Evolutionary conservation across 1,140 invertebrate genomes (phyloP).

Genomic region (Drosophila bipectinata): DNA sequence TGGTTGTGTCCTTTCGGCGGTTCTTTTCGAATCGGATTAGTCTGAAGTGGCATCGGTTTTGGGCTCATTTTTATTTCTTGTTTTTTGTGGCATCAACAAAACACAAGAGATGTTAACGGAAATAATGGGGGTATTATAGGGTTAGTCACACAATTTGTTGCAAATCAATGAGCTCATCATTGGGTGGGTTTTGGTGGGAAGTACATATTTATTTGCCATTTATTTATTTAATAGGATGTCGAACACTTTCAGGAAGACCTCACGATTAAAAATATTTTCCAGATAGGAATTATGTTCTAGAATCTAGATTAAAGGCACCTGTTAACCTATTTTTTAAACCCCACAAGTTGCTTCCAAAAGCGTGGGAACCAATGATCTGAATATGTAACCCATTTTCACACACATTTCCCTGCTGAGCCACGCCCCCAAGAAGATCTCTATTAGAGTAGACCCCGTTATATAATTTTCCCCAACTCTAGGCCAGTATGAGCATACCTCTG

Average conservation of each 20-base stretch:
- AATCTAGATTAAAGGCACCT: background rate
- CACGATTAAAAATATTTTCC: background rate
- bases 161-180: constrained; percentile 1
- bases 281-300: background rate
- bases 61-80: too few relatives aligned
- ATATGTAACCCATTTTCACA: constrained; percentile 21
- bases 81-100: background rate
- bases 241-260: too few relatives aligned
- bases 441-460: constrained; percentile 37
- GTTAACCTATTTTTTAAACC: background rate
- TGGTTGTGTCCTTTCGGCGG: constrained; percentile 6
- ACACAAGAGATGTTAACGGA: constrained; percentile 30
- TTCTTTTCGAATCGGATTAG: constrained; percentile 21
- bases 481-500: background rate
- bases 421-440: constrained; percentile 23
- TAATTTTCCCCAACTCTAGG: constrained; percentile 24
- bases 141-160: constrained; percentile 37
- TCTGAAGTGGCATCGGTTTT: constrained; percentile 32
- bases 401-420: constrained; percentile 35
- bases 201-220: background rate
- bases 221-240: background rate
- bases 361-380: constrained; percentile 31
- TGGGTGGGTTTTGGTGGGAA: background rate
- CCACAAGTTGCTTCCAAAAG: constrained; percentile 6
- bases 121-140: constrained; percentile 39